Evolutionary conservation across 2,113 vertebrate genomes (phyloP).

Genomic region (Thinocorus orbignyianus): DNA sequence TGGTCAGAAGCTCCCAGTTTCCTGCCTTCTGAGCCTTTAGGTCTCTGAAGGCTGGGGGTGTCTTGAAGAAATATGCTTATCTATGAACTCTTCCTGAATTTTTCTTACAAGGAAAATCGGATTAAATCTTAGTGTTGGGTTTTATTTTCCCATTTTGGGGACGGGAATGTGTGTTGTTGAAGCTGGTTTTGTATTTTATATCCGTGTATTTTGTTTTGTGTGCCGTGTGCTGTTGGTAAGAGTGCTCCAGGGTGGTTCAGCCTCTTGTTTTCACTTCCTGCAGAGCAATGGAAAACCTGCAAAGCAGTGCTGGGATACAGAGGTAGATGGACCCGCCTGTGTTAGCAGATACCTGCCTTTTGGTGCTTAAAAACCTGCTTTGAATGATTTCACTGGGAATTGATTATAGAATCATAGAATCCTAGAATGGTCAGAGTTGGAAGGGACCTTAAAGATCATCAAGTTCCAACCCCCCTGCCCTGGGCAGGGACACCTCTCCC

Average conservation of each 20-base stretch:
- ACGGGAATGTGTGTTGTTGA: background rate
- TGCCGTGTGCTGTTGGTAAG: background rate
- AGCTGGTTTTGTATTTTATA: background rate
- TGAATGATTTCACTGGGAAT: background rate
- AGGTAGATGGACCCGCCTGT: background rate
- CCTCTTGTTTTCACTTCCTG: background rate
- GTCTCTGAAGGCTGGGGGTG: background rate
- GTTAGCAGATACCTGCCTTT: background rate
- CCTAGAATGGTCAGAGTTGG: too few relatives aligned
- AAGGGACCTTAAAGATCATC: too few relatives aligned
- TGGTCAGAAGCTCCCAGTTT: background rate
- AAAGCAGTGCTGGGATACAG: background rate
- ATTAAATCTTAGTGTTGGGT: background rate
- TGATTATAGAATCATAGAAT: too few relatives aligned
- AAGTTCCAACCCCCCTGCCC: too few relatives aligned
- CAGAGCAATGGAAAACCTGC: background rate
- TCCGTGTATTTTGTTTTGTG: background rate
- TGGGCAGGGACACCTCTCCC: too few relatives aligned
- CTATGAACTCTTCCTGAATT: background rate
- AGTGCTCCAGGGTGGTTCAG: background rate
- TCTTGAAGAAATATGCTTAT: background rate
- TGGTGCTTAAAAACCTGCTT: background rate
- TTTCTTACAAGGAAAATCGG: background rate
- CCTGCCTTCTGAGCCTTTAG: background rate
- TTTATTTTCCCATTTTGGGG: background rate